Base-by-base conservation (phyloP, 2,113 vertebrate species). In the Pelobates fuscus region DNA sequence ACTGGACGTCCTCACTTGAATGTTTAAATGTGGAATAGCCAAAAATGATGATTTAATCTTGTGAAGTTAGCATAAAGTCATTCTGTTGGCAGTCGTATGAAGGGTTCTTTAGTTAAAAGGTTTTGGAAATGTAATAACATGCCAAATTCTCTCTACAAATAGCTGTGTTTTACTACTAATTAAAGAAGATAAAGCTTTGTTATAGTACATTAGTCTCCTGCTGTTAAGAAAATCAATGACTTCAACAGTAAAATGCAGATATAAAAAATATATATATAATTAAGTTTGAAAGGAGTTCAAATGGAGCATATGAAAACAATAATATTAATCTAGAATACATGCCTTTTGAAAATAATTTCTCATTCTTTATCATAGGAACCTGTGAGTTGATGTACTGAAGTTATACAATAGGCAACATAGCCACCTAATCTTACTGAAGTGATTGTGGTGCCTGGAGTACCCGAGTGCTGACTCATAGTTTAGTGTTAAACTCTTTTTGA, bases 131-230 rank as follows among this genome's bases (percentile, higher is more conserved):
- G 65, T 32, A 68, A 68, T 46, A 77, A 77, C 73, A 77, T 67
- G 72, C 72, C 72, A 76, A 75, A 76, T 68, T 68, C 65, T 68
- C 30, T 52, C 55, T 32, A 55, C 64, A 77, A 77, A 77, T 68
- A 58, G 67, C 73, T 68, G 49, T 32, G 73, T 77, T 68, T 67
- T 67, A 32, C 55, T 59, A 37, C 57, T 68, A 77, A 77, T 77
- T 68, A 52, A 68, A 6, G 46, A 61, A 77, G 73, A 77, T 77
- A 77, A 77, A 29, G 41, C 25, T 68, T 77, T 77, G 73, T 77
- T 77, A 68, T 67, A 68, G 73, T 59, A 77, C 55, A 68, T 77
- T 77, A 68, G 27, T 52, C 55, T 44, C 73, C 64, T 54, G 73
- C 64, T 77, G 73, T 68, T 44, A 24, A 60, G 55, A 49, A 61